Percentiles rank a stretch among this genome's conserved stretches.
Evolutionary conservation across 2,113 vertebrate genomes (phyloP).

Genomic region (Nibea coibor): DNA sequence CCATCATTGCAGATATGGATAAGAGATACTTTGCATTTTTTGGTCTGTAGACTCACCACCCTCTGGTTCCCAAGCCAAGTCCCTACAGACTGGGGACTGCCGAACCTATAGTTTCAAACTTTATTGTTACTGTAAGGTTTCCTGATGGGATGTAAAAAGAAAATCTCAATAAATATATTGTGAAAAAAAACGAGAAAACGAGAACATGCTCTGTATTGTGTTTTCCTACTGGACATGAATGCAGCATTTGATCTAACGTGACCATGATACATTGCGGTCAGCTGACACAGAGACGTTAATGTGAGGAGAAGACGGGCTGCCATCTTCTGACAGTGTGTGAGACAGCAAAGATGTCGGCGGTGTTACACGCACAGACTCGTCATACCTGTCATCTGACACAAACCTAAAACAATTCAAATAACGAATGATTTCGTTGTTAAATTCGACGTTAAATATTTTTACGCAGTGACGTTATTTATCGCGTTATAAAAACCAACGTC

Average conservation of each 20-base stretch:
- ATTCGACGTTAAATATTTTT: background rate
- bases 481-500: background rate
- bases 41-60: too few relatives aligned
- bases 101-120: too few relatives aligned
- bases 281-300: slow-evolving; percentile 11
- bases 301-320: background rate
- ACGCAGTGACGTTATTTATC: too few relatives aligned
- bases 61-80: too few relatives aligned
- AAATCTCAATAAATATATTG: too few relatives aligned
- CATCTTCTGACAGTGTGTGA: background rate
- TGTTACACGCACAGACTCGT: background rate
- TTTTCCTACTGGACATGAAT: slow-evolving; percentile 9
- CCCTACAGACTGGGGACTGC: too few relatives aligned
- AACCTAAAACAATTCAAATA: background rate
- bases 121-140: too few relatives aligned
- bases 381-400: background rate
- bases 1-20: too few relatives aligned
- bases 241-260: slow-evolving; percentile 12
- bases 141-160: too few relatives aligned
- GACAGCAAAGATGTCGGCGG: background rate
- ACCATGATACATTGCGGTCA: slow-evolving; percentile 54
- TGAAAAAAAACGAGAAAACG: too few relatives aligned
- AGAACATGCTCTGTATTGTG: background rate
- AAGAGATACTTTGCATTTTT: too few relatives aligned
- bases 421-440: background rate